Percentiles rank a stretch among this genome's conserved stretches.
Conservation (phyloP, 2,113 vertebrate species). For the Odontesthes bonariensis region DNA sequence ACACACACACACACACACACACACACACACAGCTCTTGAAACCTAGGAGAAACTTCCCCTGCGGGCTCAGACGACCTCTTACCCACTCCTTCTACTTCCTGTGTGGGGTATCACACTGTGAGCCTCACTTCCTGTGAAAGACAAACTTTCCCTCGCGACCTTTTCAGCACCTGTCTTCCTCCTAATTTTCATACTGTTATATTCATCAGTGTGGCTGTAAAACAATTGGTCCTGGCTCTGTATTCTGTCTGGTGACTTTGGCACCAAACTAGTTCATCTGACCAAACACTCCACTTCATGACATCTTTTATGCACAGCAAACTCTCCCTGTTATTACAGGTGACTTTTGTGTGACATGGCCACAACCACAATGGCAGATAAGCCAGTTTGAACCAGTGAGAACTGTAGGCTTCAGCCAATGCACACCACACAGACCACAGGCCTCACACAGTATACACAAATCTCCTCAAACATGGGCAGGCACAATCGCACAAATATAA, state of each 20-base stretch:
- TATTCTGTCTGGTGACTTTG: not conserved
- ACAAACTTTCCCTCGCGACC: slow-evolving; percentile 43
- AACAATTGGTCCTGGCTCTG: slow-evolving; percentile 2
- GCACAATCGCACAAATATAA: slow-evolving; percentile 9
- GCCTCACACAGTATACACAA: slow-evolving; percentile 28
- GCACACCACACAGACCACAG: slow-evolving; percentile 36
- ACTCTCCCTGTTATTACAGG: slow-evolving; percentile 52
- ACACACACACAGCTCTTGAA: slow-evolving; percentile 51
- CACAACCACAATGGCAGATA: slow-evolving; percentile 52
- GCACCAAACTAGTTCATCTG: slow-evolving; percentile 21
- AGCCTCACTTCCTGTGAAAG: slow-evolving; percentile 56
- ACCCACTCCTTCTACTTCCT: slow-evolving; percentile 64
- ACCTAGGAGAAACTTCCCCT: slow-evolving; percentile 54
- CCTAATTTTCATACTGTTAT: not conserved
- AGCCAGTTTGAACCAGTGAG: slow-evolving; percentile 67
- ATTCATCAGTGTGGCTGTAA: not conserved
- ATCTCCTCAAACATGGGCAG: not conserved
- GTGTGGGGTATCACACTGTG: slow-evolving; percentile 40
- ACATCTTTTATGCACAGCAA: slow-evolving; percentile 15
- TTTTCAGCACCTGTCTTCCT: slow-evolving; percentile 28
- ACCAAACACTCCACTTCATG: slow-evolving; percentile 23
- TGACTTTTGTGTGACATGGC: slow-evolving; percentile 49
- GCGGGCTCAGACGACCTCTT: slow-evolving; percentile 54
- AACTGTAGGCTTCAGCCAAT: slow-evolving; percentile 32
- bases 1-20: slow-evolving; percentile 31